Base-by-base conservation (phyloP, 2,797 vertebrate species). In the Synanceia verrucosa region DNA sequence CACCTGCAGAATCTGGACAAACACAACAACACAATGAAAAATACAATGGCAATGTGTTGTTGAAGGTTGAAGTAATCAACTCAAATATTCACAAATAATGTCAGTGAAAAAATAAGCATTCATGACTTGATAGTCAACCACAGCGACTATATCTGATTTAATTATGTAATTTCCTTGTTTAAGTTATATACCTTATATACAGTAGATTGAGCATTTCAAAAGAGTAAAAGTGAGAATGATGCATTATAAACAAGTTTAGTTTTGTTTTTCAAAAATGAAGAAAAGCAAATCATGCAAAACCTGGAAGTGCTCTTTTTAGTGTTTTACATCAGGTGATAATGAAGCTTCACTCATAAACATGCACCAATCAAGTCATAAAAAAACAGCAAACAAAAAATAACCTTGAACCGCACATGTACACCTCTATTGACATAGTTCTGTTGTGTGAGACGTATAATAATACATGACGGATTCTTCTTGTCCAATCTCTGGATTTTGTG, bases 401-500 rank as follows among this genome's bases (percentile, higher is more conserved):
- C 52, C 46, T 41, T 50, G 28, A 73, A 41, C 6, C 13, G 10
- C 24, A 48, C 34, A 36, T 37, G 16, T 11, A 68, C 23, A 3
- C 31, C 6, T 70, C n/a, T 13, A 18, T 5, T 23, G 60, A 62
- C 26, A 9, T 16, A 23, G 1, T n/a, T 76, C 50, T 60, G 43
- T 55, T 18, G 41, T 55, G 31, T n/a, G 1, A 23, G 51, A 48
- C 24, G 16, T 41, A 70, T 55, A 44, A 59, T 18, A 44, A 59
- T 7, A 68, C 36, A 50, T 16, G n/a, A 28, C 10, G 23, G 21
- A 65, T 29, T 66, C 26, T 43, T 65, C 47, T 28, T 26, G 43
- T 63, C 11, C 68, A 47, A 29, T 34, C 41, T 72, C 31, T 13
- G 13, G 31, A 21, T 81, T 83, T 64, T 39, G 9, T 51, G 41